These are phyloP conservation scores for Chamaetylas fuelleborni DNA, from an alignment of 2,113 vertebrate species.

Conservation along the genomic window DNA sequence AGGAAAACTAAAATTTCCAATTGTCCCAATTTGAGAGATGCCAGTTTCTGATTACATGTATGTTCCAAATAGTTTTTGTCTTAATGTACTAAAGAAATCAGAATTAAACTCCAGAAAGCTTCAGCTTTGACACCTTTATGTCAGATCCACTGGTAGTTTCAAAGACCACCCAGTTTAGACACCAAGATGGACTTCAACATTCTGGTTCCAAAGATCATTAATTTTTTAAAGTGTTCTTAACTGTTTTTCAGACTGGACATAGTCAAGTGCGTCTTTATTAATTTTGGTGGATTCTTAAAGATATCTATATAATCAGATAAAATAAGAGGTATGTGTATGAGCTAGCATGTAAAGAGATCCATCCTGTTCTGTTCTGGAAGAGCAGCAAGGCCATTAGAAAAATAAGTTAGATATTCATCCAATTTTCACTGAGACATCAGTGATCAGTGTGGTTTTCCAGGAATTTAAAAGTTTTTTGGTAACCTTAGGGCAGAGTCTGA, in stretches of 20 bases:
- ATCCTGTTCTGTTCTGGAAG: background rate
- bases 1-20: background rate
- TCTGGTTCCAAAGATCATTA: background rate
- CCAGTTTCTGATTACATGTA: background rate
- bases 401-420: background rate
- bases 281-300: background rate
- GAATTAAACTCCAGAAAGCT: background rate
- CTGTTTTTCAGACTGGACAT: background rate
- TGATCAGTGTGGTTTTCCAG: background rate
- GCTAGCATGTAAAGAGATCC: background rate
- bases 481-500: background rate
- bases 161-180: background rate
- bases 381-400: background rate
- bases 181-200: background rate
- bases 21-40: background rate
- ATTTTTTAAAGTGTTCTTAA: background rate
- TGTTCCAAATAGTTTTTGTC: background rate
- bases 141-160: background rate
- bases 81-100: background rate
- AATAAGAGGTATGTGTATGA: background rate
- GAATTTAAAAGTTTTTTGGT: background rate
- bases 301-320: background rate
- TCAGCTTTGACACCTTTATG: background rate
- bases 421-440: background rate
- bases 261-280: background rate